Base-by-base conservation (phyloP, 2,888 invertebrate species). In the Amiota communis region DNA sequence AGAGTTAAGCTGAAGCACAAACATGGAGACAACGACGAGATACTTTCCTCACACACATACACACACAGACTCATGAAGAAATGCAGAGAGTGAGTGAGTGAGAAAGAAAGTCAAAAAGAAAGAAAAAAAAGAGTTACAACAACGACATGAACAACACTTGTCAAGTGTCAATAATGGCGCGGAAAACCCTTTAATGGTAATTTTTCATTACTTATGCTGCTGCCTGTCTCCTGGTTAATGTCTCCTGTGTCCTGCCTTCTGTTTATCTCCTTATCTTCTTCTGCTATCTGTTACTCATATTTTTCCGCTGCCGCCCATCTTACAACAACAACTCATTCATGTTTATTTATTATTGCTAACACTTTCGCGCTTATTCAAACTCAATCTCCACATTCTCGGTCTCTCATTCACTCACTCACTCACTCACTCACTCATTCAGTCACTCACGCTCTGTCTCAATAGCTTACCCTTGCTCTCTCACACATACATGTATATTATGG, bases 111-210 rank as follows among this genome's bases (percentile, higher is more conserved):
- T n/a, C n/a, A n/a, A n/a, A n/a, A n/a, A n/a, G n/a, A n/a, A n/a
- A n/a, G n/a, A n/a, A 23, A 23, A 23, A 23, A 23, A 3, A 23
- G 23, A 23, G 3, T 23, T 23, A 23, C 23, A 23, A 23, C 23
- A 23, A 23, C 23, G 23, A 23, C 23, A 23, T 23, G 23, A 23
- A 46, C 81, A 79, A 12, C n/a, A 68, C 59, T 63, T 49, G 46
- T 74, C 72, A 85, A 85, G 86, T 83, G 83, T 85, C 86, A 83
- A 85, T 85, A 83, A 86, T 83, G 85, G 80, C 76, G 83, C 81
- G 74, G 81, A 82, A 79, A 80, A 81, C 77, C 79, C 81, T 84
- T 83, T 79, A 80, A 76, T 74, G 75, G 72, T 71, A 73, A 73
- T 72, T 72, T 57, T 74, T 72, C 49, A 65, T 67, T 68, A 68